Base-by-base conservation (phyloP, 2,113 vertebrate species). In the Furnarius figulus region DNA sequence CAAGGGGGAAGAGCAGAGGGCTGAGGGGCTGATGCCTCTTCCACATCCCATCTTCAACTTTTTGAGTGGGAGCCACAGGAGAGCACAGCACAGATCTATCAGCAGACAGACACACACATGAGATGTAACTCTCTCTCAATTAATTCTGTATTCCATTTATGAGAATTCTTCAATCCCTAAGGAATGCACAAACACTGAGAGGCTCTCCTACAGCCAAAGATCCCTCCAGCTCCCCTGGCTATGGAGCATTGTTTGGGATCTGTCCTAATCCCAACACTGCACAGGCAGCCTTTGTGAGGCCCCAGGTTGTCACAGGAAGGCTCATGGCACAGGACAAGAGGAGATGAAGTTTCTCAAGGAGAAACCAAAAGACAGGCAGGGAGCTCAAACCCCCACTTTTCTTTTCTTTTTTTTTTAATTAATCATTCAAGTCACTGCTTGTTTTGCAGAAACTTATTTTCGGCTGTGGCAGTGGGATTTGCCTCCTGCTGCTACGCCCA, bases 391-490 rank as follows among this genome's bases (percentile, higher is more conserved):
- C 12, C 30, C 7, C 53, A 6, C 7, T 12, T 19, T 12, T 22
- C 3, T 19, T 22, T 15, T 46, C n/a, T 30, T 50, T 27, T 2
- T 13, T 10, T 20, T 66, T 67, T 35, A 42, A 84, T 85, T 49
- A 84, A 77, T 47, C 16, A 40, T 75, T 88, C 83, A n/a, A 87
- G 47, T 78, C 65, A 63, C 92, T 75, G n/a, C 70, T 85, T 87
- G 73, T 81, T 95, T 89, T 56, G 68, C 73, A 89, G 73, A 66
- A 65, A 73, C 44, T 73, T 86, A 77, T 81, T 84, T 93, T 74
- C 14, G 10, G 66, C 49, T 47, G 21, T 63, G 66, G 66, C 44
- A 70, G 55, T 85, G 87, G 68, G 94, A 81, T 91, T 89, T 93
- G 65, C 73, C 61, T 80, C 72, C 87, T 0, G 30, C 88, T 89